Base-by-base conservation (phyloP, 1,140 invertebrate genomes). In the Vanessa atalanta region DNA sequence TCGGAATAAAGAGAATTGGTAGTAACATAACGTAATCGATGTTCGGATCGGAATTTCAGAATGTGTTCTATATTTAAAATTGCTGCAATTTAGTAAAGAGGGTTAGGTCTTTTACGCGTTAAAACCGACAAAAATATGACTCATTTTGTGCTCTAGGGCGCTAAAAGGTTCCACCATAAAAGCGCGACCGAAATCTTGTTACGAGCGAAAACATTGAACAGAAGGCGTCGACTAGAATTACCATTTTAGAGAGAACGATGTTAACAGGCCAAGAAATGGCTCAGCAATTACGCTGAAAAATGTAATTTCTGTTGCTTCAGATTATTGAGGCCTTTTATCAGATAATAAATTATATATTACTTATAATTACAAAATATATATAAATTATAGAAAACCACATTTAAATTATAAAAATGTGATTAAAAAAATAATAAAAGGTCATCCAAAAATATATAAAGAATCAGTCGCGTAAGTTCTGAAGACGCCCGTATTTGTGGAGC, bases 151-250 rank as follows among this genome's bases (percentile, higher is more conserved):
- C 51, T 55, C 16, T 20, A 20, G 15, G 51, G n/a, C 16, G 51
- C 51, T 55, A 55, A 55, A 55, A 55, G 51, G 51, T 55, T 55
- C 51, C 51, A 53, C 51, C 51, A 53, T 55, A 55, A 55, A 55
- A 55, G 51, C 51, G 51, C 37, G 37, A 43, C 51, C 51, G 51
- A 55, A 55, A 55, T 20, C 51, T 55, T n/a, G 51, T 55, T 55
- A 55, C 51, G 51, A 53, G n/a, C 51, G 51, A 53, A 53, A 55
- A 55, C 51, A 55, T 55, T 55, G 51, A 55, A 55, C 51, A 55
- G 51, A 55, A 55, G 51, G 51, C 51, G 51, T 55, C n/a, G n/a
- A 55, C 51, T 55, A 2, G 51, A 55, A 55, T 55, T 55, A 55
- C 15, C 51, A 20, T 20, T 55, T 55, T 55, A 55, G 16, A 53